These are phyloP conservation scores for Meghimatium bilineatum DNA, from an alignment of 2,888 invertebrate genomes.

Conservation along the genomic window DNA sequence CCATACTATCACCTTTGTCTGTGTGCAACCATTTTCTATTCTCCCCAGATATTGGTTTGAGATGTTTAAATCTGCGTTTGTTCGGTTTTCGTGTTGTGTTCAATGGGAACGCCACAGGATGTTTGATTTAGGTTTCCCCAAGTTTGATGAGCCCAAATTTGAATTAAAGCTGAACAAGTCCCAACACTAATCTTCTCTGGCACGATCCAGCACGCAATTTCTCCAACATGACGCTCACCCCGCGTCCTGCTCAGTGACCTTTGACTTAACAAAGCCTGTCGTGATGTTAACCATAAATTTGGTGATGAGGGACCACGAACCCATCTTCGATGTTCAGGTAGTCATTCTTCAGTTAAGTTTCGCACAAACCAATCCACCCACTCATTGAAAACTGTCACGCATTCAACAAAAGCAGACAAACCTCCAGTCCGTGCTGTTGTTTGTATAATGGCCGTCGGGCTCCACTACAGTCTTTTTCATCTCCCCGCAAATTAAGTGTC, in stretches of 20 bases:
- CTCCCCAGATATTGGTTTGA: not conserved
- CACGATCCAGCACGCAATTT: constrained; percentile 15
- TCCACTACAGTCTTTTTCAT: constrained; percentile 10
- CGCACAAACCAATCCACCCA: not conserved
- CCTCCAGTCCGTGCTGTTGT: not conserved
- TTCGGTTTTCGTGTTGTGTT: constrained; percentile 11
- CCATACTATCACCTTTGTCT: too few relatives aligned
- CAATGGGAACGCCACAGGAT: constrained; percentile 10
- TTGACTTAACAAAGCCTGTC: not conserved
- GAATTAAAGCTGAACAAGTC: constrained; percentile 18
- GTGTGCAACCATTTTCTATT: not conserved
- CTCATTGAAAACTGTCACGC: not conserved
- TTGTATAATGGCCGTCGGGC: not conserved
- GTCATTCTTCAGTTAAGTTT: not conserved
- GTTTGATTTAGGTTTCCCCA: constrained; percentile 26
- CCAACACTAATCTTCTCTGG: constrained; percentile 8
- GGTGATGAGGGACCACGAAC: too few relatives aligned
- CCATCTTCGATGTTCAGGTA: too few relatives aligned
- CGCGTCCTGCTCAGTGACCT: not conserved
- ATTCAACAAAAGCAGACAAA: not conserved
- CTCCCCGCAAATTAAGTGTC: not conserved
- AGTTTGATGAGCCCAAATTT: constrained; percentile 20
- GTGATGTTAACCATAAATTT: too few relatives aligned
- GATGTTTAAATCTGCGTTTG: not conserved
- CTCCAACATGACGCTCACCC: not conserved